Base-by-base conservation (phyloP, 2,888 invertebrate genomes). In the Meloe dianella region DNA sequence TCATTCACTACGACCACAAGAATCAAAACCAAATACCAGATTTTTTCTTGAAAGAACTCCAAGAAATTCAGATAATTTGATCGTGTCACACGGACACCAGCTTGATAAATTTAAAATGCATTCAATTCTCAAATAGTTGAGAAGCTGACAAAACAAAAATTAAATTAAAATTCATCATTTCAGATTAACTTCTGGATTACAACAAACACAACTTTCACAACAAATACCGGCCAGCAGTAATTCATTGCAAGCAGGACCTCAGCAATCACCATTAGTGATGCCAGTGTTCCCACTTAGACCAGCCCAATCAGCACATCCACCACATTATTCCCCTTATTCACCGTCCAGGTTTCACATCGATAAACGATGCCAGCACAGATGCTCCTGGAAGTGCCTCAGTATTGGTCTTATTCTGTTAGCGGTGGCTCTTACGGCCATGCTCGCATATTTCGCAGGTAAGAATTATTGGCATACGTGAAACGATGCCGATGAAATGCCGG, bases 361-460 rank as follows among this genome's bases (percentile, higher is more conserved):
- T 87, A 96, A 96, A 86, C 90, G 94, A 77, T 95, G 94, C 87
- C 94, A 93, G 84, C 94, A 94, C 85, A 90, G 95, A 77, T 97
- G 97, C 88, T 94, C 96, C 83, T 97, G 97, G 97, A 95, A 96
- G 86, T 97, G 96, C 85, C 92, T 95, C 84, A 95, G 95, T 85
- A 94, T 97, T 84, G 91, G 93, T 79, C 92, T 97, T 86, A 95
- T 97, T 84, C 89, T 96, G 83, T 88, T 97, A 80, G 91, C 93
- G 82, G 93, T 96, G 82, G 92, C 93, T 79, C 89, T 97, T 81
- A 92, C 94, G 79, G 96, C 96, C 76, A 95, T 96, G 91, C 90
- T 96, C 84, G 94, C 95, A 79, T 97, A 96, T 87, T 95, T 97
- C 86, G 95, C 95, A 88, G 94, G 96, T 96, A 88, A 91, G 75